Conservation (phyloP, 92 coral and sea anemone genomes). For the Paramuricea clavata region DNA sequence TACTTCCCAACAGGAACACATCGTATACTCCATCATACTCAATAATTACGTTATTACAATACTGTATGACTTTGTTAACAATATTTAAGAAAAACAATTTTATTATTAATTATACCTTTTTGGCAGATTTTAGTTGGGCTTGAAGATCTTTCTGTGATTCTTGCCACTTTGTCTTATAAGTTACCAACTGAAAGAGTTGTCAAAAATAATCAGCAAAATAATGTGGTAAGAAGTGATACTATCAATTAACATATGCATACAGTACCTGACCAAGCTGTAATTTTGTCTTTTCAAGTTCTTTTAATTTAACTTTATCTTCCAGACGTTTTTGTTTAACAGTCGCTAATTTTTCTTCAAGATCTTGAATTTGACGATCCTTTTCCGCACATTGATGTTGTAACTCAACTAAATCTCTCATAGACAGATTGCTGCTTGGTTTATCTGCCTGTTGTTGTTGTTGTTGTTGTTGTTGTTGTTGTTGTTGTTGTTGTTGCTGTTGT, state of each 20-base stretch:
- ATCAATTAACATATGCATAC: background rate
- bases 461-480: conserved; percentile 16
- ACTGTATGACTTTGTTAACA: too few relatives aligned
- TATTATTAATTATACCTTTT: conserved; percentile 72
- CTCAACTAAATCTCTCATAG: conserved; percentile 87
- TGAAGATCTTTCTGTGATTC: conserved; percentile 98
- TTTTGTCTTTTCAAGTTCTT: conserved; percentile 88
- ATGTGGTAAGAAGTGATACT: conserved; percentile 37
- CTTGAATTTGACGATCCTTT: conserved; percentile 84
- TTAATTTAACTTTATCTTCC: conserved; percentile 93
- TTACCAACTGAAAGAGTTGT: conserved; percentile 80
- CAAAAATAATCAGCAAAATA: too few relatives aligned
- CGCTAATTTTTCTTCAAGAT: conserved; percentile 90
- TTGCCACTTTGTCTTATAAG: conserved; percentile 95
- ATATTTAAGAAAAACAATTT: background rate
- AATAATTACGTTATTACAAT: too few relatives aligned
- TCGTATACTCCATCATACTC: too few relatives aligned
- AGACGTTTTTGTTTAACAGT: conserved; percentile 89
- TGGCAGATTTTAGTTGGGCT: conserved; percentile 85
- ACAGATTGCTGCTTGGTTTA: conserved; percentile 39
- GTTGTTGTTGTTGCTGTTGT: background rate
- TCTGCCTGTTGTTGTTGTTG: background rate
- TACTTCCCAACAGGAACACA: too few relatives aligned
- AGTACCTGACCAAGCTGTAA: conserved; percentile 96
- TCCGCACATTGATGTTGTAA: conserved; percentile 83